Evolutionary conservation across 2,888 invertebrate genomes (phyloP).

Genomic region (Lamellibrachia satsuma): DNA sequence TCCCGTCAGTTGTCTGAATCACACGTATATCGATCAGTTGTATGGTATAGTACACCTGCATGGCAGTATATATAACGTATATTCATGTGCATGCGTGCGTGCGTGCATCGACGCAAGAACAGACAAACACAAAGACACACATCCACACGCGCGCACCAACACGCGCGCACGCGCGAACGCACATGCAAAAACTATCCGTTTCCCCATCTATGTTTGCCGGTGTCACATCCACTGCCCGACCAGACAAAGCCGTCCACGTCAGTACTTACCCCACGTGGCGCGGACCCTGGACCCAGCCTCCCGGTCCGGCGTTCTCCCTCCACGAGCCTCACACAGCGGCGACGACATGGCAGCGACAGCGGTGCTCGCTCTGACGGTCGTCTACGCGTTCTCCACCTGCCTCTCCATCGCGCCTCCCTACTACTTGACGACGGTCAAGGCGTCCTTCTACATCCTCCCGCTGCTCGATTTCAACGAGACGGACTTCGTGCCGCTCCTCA

Average conservation of each 20-base stretch:
- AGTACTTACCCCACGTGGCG: neutral
- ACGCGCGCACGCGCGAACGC: neutral
- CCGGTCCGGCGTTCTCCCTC: neutral
- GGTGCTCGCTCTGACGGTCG: neutral
- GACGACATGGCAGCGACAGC: neutral
- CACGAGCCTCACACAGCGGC: neutral
- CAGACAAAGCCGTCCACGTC: neutral
- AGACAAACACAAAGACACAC: too few relatives aligned
- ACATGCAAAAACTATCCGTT: neutral
- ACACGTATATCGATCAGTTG: too few relatives aligned
- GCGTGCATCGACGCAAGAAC: too few relatives aligned
- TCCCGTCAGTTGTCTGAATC: too few relatives aligned
- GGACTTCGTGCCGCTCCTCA: neutral
- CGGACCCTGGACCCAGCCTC: neutral
- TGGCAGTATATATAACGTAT: too few relatives aligned
- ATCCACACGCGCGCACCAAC: neutral
- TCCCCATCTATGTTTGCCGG: neutral
- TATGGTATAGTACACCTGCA: too few relatives aligned
- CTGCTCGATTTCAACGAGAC: neutral
- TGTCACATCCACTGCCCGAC: neutral
- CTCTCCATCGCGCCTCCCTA: neutral
- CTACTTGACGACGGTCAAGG: neutral
- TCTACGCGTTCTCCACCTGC: neutral
- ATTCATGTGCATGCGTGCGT: too few relatives aligned
- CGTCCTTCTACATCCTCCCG: slow-evolving; percentile 17